These are phyloP conservation scores for Melanotaenia boesemani DNA, from an alignment of 2,797 vertebrate genomes.

Conservation along the genomic window DNA sequence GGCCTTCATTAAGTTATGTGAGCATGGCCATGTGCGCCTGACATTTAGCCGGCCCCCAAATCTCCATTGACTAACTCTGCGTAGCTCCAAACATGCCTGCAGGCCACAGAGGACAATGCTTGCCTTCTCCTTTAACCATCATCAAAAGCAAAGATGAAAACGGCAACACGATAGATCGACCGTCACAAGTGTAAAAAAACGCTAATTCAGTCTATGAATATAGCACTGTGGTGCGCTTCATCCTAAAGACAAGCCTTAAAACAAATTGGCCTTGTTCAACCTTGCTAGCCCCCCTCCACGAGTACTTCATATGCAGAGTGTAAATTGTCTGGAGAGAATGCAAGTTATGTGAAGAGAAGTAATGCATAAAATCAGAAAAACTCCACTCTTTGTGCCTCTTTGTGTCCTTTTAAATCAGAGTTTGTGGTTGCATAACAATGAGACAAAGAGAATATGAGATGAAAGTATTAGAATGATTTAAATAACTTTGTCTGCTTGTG, in stretches of 20 bases:
- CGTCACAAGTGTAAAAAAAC: conserved; percentile 87
- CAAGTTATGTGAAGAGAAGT: conserved; percentile 56
- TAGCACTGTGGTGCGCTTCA: conserved; percentile 72
- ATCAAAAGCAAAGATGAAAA: conserved; percentile 88
- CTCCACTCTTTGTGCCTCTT: conserved; percentile 60
- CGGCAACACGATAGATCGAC: conserved; percentile 81
- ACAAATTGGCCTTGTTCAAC: conserved; percentile 77
- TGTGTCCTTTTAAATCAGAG: conserved; percentile 70
- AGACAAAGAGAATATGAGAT: conserved; percentile 85
- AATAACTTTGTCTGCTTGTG: conserved; percentile 77
- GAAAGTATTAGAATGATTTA: conserved; percentile 81
- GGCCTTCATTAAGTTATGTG: conserved; percentile 86
- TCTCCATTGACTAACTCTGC: conserved; percentile 82
- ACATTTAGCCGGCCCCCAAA: conserved; percentile 84
- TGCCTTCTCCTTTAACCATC: conserved; percentile 87
- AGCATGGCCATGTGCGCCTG: conserved; percentile 81
- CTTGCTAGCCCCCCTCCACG: conserved; percentile 16
- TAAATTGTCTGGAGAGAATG: conserved; percentile 65
- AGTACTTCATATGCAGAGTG: conserved; percentile 57
- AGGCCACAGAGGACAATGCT: conserved; percentile 88
- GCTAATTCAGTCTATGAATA: conserved; percentile 86
- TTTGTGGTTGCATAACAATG: conserved; percentile 77
- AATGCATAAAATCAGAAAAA: conserved; percentile 58
- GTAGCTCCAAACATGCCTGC: conserved; percentile 87
- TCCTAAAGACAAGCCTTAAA: conserved; percentile 67